These are phyloP conservation scores for Phocides pigmalion DNA, from an alignment of 1,140 invertebrate species.

Conservation along the genomic window DNA sequence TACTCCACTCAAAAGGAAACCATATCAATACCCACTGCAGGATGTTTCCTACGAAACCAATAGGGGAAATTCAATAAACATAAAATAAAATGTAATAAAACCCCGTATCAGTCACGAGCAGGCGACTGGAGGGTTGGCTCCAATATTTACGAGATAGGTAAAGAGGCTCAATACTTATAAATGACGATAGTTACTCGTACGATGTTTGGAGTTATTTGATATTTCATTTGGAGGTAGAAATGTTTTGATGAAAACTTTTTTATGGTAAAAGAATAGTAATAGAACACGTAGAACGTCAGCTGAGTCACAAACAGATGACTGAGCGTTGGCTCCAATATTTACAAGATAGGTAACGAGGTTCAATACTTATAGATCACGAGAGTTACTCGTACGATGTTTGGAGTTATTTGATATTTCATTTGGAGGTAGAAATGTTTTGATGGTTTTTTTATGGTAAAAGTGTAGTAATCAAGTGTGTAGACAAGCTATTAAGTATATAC, in stretches of 20 bases:
- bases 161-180: conserved; percentile 43
- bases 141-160: conserved; percentile 56
- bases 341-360: conserved; percentile 50
- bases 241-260: not conserved
- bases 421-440: not conserved
- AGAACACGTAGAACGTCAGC: too few relatives aligned
- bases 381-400: conserved; percentile 3
- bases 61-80: conserved; percentile 55
- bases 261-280: too few relatives aligned
- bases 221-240: conserved; percentile 5
- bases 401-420: conserved; percentile 2
- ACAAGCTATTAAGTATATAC: too few relatives aligned
- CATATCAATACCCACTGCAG: conserved; percentile 24
- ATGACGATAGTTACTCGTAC: conserved; percentile 4
- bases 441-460: not conserved
- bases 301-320: conserved; percentile 56
- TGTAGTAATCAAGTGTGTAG: too few relatives aligned
- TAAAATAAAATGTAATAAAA: conserved; percentile 71
- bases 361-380: conserved; percentile 27
- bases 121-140: conserved; percentile 47
- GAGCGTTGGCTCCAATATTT: conserved; percentile 53
- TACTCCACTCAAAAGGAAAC: conserved; percentile 14
- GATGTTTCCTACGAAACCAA: conserved; percentile 28
- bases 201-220: not conserved
- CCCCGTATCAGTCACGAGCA: conserved; percentile 62